Base-by-base conservation (phyloP, 2,888 invertebrate species). In the Synergus laeviventris region DNA sequence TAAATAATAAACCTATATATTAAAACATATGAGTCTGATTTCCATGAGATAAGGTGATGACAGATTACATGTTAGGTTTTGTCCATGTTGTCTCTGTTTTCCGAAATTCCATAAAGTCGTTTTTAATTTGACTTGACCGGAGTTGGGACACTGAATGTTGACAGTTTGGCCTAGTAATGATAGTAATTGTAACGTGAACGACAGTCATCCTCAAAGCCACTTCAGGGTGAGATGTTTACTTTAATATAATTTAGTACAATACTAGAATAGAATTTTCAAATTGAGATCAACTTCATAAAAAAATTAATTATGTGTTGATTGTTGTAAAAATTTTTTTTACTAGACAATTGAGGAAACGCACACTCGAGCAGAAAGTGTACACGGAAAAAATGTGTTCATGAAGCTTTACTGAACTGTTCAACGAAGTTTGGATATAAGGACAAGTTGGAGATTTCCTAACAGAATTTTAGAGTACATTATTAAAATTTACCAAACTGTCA, bases 151-250 rank as follows among this genome's bases (percentile, higher is more conserved):
- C n/a, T 54, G 1, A 54, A 54, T n/a, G 49, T 18, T 54, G 49
- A 54, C 18, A 54, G 2, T 54, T 9, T 18, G 49, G 8, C n/a
- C 49, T 79, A 74, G 75, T 74, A 77, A 77, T 77, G 77, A 61
- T 74, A 77, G 76, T 76, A 79, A 79, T 79, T 79, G 74, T 73
- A 77, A 79, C 74, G 64, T 77, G 77, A 54, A 54, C 18, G 18
- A 18, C 49, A 54, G 9, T 18, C 18, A 54, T 54, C 2, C 49
- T 18, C 49, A 54, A 54, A 18, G 18, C 49, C 18, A 18, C 49
- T 18, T 9, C 2, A 9, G 9, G 0, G 18, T 54, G n/a, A 18
- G 2, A 54, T n/a, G 9, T 54, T 2, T 18, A 2, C 9, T 18
- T 9, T 2, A 8, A n/a, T 39, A 39, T 39, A 54, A 54, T 18